Base-by-base conservation (phyloP, 2,888 invertebrate genomes). In the Aethes cnicana region DNA sequence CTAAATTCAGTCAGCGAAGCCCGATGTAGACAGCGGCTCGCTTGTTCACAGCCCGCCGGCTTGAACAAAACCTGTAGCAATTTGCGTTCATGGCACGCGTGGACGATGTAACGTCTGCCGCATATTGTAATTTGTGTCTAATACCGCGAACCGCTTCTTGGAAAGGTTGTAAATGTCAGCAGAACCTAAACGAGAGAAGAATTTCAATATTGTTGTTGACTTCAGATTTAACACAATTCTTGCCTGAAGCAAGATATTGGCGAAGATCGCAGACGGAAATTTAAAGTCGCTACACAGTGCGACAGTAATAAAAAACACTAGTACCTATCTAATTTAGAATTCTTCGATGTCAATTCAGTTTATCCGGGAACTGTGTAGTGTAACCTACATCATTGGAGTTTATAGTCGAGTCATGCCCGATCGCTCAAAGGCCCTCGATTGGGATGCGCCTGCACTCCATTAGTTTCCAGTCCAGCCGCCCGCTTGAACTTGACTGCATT, bases 11-110 rank as follows among this genome's bases (percentile, higher is more conserved):
- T 59, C 63, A 64, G 62, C 64, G 62, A 62, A 56, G 63, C 59
- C 61, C 20, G 37, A 37, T 57, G 60, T 72, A 75, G 77, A 81
- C 82, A 78, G 75, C 73, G 72, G 68, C 61, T 59, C 71, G 72
- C 36, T 39, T 25, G 39, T 74, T 77, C 77, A 65, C 66, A 66
- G 60, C 64, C 58, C 57, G n/a, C 60, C 53, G 59, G 64, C 64
- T 72, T 70, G 62, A 72, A 72, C 68, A 72, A 77, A 78, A 77
- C 73, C 68, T 74, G 71, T 70, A 75, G 66, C 73, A 75, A 83
- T 86, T 84, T 76, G 77, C 61, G 75, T 80, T 81, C 84, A 57
- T 59, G 61, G 71, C 83, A 83, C 84, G 81, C 72, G 71, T 66
- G 54, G 64, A 55, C 61, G 62, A 66, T 65, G 69, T 68, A 70